These are phyloP conservation scores for Enteromius unitaeniatus DNA, from an alignment of 2,797 vertebrate species.

Conservation along the genomic window DNA sequence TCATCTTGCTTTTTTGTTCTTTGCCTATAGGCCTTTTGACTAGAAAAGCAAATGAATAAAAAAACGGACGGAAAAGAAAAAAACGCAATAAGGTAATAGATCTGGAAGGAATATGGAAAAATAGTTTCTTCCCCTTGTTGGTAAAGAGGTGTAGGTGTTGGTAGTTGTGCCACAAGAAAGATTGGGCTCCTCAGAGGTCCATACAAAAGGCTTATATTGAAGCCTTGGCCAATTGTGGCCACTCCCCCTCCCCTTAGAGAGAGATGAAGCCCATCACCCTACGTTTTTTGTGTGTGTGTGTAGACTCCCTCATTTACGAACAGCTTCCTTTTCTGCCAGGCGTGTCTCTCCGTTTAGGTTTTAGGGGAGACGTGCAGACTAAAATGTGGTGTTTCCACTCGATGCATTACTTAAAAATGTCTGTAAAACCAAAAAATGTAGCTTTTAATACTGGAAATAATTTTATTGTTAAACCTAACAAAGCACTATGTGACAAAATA, in stretches of 20 bases:
- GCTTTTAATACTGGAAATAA: neutral
- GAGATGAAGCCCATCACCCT: constrained; percentile 74
- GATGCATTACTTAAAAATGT: neutral
- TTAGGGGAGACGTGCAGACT: neutral
- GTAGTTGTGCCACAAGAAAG: constrained; percentile 77
- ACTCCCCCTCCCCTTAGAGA: constrained; percentile 76
- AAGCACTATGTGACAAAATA: neutral
- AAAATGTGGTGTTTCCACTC: neutral
- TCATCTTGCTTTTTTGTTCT: constrained; percentile 81
- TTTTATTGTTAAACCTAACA: neutral
- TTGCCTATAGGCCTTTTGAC: constrained; percentile 75
- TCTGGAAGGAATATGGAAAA: constrained; percentile 20
- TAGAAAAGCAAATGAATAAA: constrained; percentile 68
- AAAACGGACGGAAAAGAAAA: constrained; percentile 14
- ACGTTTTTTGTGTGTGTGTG: constrained; percentile 41
- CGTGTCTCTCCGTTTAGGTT: constrained; percentile 31
- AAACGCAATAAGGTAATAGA: constrained; percentile 38
- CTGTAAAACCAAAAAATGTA: neutral
- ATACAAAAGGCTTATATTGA: constrained; percentile 83
- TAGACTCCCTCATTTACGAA: constrained; percentile 65
- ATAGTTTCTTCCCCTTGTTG: constrained; percentile 51
- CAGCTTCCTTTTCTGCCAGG: constrained; percentile 43
- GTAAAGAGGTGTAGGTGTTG: constrained; percentile 62
- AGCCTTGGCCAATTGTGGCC: constrained; percentile 73
- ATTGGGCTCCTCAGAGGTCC: constrained; percentile 76